These are phyloP conservation scores for Argya squamiceps DNA, from an alignment of 2,797 vertebrate species.

Conservation along the genomic window DNA sequence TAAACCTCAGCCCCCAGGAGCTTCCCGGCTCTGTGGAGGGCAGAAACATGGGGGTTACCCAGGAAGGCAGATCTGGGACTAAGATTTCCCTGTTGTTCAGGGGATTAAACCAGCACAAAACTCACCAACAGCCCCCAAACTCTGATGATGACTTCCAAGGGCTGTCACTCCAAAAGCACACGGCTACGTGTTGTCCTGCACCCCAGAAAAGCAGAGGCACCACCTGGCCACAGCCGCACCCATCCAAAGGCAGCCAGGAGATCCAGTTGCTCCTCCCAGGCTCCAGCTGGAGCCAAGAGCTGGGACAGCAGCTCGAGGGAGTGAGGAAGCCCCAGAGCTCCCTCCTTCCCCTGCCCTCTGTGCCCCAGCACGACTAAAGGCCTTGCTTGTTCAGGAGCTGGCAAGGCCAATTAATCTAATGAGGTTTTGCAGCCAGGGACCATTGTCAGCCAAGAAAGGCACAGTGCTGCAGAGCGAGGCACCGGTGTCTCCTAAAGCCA, in stretches of 20 bases:
- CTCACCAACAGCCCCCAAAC: background rate
- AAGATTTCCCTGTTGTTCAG: background rate
- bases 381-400: conserved; percentile 53
- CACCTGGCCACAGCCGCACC: background rate
- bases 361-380: conserved; percentile 46
- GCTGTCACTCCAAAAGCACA: background rate
- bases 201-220: background rate
- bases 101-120: background rate
- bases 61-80: background rate
- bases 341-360: conserved; percentile 44
- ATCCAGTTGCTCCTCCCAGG: background rate
- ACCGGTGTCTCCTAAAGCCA: conserved; percentile 40
- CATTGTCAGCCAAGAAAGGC: conserved; percentile 59
- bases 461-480: background rate
- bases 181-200: accelerated
- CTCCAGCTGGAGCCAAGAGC: background rate
- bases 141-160: background rate
- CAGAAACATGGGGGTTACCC: accelerated
- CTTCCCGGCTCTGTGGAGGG: background rate
- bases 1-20: background rate
- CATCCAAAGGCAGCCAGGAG: background rate
- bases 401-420: conserved; percentile 68
- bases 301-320: background rate
- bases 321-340: background rate
- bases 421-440: conserved; percentile 67